Conservation (phyloP, 2,113 vertebrate genomes). For the Cyanocitta stelleri region DNA sequence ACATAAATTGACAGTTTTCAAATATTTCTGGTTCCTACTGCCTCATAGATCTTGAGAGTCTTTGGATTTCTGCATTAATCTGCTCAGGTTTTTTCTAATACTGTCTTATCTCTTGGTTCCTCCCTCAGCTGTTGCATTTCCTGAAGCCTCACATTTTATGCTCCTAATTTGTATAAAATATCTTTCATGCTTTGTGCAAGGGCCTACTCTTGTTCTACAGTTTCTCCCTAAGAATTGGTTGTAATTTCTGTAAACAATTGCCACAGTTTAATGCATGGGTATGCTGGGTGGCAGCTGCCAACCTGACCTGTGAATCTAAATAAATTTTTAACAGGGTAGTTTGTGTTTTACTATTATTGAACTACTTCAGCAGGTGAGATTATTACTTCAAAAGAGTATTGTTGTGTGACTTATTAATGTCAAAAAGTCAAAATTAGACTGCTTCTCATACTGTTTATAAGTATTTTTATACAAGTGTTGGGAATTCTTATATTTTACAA, state of each 20-base stretch:
- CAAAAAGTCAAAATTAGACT: neutral
- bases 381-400: neutral
- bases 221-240: neutral
- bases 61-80: slow-evolving; percentile 11
- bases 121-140: neutral
- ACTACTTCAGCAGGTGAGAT: neutral
- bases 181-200: neutral
- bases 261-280: neutral
- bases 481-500: neutral
- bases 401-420: neutral
- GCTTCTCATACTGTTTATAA: neutral
- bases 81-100: neutral
- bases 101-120: neutral
- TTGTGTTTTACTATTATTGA: neutral
- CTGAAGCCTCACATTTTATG: neutral
- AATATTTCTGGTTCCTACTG: neutral
- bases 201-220: neutral
- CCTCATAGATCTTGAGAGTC: neutral
- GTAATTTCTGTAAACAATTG: neutral
- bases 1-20: slow-evolving; percentile 23
- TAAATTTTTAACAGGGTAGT: neutral
- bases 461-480: neutral
- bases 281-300: neutral
- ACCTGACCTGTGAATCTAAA: neutral
- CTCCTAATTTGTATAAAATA: neutral